A percentile compares a stretch with the other conserved stretches of the same genome.
phyloP scores from a whole-genome alignment of 2,888 invertebrate species.

The Troglohyphantes excavatus region DNA sequence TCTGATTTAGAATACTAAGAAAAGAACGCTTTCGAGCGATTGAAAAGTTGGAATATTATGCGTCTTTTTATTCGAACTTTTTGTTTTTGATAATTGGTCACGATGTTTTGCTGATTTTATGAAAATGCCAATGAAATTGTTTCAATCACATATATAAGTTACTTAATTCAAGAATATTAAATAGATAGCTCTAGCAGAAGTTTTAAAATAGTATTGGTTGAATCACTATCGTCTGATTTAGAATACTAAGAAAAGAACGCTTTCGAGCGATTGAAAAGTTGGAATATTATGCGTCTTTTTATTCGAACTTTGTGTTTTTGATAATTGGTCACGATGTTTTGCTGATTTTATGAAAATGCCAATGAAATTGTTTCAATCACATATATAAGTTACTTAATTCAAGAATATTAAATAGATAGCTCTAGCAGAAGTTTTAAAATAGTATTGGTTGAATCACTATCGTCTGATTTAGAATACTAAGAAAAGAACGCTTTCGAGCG shows the following conservation, averaged over 20 bases:
- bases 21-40: neutral
- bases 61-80: neutral
- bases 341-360: too few relatives aligned
- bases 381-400: too few relatives aligned
- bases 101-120: neutral
- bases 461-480: constrained; percentile 27
- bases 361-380: too few relatives aligned
- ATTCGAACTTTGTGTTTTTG: neutral
- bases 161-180: too few relatives aligned
- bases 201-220: too few relatives aligned
- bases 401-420: too few relatives aligned
- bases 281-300: neutral
- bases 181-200: too few relatives aligned
- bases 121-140: too few relatives aligned
- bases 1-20: constrained; percentile 30
- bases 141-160: too few relatives aligned
- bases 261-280: neutral
- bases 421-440: too few relatives aligned
- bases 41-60: neutral
- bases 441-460: neutral
- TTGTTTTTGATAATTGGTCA: constrained; percentile 5
- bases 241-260: neutral
- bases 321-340: neutral
- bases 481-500: neutral
- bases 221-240: constrained; percentile 20